Percentiles rank a stretch among this genome's conserved stretches.
phyloP scores from a whole-genome alignment of 2,888 invertebrate genomes.

The Drosophila anomelani region DNA sequence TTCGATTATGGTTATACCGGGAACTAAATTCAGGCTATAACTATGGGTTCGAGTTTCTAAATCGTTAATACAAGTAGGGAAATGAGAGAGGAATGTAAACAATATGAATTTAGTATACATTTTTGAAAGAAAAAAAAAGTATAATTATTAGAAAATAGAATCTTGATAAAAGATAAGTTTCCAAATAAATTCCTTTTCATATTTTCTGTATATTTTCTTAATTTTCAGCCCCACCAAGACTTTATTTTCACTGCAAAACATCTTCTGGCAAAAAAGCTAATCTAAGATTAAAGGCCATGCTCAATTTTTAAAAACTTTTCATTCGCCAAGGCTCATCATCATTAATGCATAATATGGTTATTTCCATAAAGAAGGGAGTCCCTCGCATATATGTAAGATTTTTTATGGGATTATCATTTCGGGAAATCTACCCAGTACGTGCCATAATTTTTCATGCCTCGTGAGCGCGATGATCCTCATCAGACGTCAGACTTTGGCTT shows the following conservation, averaged over 20 bases:
- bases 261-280: conserved; percentile 12
- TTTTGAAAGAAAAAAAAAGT: background rate
- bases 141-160: background rate
- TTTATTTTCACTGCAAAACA: conserved; percentile 9
- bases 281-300: conserved; percentile 28
- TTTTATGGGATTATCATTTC: conserved; percentile 61
- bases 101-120: conserved; percentile 1
- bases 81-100: background rate
- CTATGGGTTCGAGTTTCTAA: background rate
- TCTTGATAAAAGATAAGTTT: rapidly evolving
- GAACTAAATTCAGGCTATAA: conserved; percentile 7
- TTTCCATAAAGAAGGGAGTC: conserved; percentile 33
- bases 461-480: conserved; percentile 66
- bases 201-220: background rate
- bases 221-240: background rate
- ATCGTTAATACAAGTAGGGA: background rate
- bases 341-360: conserved; percentile 45
- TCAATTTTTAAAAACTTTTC: conserved; percentile 31
- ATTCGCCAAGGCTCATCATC: conserved; percentile 39
- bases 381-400: conserved; percentile 33
- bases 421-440: conserved; percentile 68
- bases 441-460: conserved; percentile 64
- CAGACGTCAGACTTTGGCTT: conserved; percentile 60
- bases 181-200: background rate
- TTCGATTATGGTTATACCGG: conserved; percentile 48